Percentiles rank a stretch among this genome's conserved stretches.
Evolutionary conservation across 2,888 invertebrate species (phyloP).

Genomic region (Drosophila stalkeri): DNA sequence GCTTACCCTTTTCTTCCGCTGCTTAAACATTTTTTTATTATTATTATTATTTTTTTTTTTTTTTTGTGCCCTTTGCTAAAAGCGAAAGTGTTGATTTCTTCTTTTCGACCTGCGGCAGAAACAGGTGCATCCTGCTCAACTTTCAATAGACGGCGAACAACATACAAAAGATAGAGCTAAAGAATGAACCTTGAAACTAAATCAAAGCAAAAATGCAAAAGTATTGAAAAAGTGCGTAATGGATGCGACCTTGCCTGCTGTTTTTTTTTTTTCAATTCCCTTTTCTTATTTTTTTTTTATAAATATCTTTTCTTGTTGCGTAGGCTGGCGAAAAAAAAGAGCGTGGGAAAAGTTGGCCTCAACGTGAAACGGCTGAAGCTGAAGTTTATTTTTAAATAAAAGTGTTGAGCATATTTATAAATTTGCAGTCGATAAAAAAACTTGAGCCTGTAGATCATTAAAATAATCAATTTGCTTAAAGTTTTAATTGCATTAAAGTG

Average conservation of each 20-base stretch:
- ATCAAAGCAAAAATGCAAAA: conserved; percentile 23
- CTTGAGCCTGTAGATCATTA: not conserved
- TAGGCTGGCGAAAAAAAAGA: conserved; percentile 9
- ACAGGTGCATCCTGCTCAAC: conserved; percentile 72
- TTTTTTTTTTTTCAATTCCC: not conserved
- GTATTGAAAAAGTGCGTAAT: conserved; percentile 30
- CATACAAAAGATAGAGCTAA: conserved; percentile 7
- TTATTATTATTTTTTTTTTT: too few species aligned
- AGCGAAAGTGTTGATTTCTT: conserved; percentile 81
- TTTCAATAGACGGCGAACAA: conserved; percentile 13
- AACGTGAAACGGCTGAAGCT: not conserved
- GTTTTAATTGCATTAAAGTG: not conserved
- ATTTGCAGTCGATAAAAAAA: not conserved
- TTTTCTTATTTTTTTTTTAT: not conserved
- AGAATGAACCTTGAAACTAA: conserved; percentile 27
- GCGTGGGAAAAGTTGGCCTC: conserved; percentile 39
- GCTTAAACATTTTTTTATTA: conserved; percentile 5
- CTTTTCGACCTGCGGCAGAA: conserved; percentile 52
- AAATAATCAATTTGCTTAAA: not conserved
- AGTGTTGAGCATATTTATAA: not conserved
- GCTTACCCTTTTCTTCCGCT: conserved; percentile 14
- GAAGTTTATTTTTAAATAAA: conserved; percentile 17
- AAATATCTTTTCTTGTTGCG: conserved; percentile 14
- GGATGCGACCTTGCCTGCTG: conserved; percentile 40
- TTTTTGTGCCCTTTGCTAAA: conserved; percentile 16